Base-by-base conservation (phyloP, 2,797 vertebrate species). In the Vireo griseus region DNA sequence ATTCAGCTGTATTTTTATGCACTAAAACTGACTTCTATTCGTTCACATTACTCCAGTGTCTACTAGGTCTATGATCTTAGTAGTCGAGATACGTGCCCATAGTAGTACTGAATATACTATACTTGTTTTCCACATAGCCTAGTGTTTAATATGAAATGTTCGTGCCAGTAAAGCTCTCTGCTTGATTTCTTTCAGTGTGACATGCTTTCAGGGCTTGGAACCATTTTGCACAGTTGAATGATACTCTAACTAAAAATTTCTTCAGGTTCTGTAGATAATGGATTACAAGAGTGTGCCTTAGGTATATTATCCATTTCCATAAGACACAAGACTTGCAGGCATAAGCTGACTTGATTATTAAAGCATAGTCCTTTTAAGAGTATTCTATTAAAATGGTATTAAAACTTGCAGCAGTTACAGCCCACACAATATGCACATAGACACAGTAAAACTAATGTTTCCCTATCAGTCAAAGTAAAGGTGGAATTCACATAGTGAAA, bases 251-350 rank as follows among this genome's bases (percentile, higher is more conserved):
- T 16, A 91, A 95, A 86, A 47, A 39, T 21, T 79, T 86, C 61
- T 95, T 86, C 88, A 72, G 54, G 58, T 96, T 84, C 76, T 80
- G 44, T 50, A 83, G 75, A 91, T 84, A 95, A 91, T 68, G 58
- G 39, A 75, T 95, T 81, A 84, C 58, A 88, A 48, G 2, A 13
- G 13, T 82, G 11, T 52, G 59, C 84, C 80, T 85, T 35, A 63
- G 67, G 78, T 82, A 28, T 57, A 42, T 82, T 88, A 74, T 40
- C 48, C 12, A 29, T 90, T 95, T 92, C 66, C 69, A 62, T 66
- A 93, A 80, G 69, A 74, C 18, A 44, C 22, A 52, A 55, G 61
- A 75, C 39, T 78, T 50, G 18, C 18, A 94, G 85, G 13, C 66
- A 92, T 86, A 65, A 86, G 62, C 31, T 59, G 31, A 13, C 16